Evolutionary conservation across 1,140 invertebrate species (phyloP), one percentile per base, ranked within the genome.

Genomic region (Oedothorax gibbosus): DNA sequence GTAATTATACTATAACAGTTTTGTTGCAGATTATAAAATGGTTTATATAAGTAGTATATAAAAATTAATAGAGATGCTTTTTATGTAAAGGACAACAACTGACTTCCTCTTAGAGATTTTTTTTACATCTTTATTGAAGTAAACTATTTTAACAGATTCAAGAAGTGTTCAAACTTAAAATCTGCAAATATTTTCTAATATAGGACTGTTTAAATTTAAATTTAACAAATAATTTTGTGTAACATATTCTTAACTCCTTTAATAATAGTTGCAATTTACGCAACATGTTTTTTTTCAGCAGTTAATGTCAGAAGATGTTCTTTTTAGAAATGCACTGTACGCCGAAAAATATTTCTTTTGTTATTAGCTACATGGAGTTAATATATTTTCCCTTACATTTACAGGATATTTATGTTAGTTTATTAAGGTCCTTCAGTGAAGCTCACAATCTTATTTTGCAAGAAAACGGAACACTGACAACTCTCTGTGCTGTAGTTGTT

Each of bases 371-470:
- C 57, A 3, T 60, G 7, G 12, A 12, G n/a, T 60, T 60, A 60
- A 14, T 60, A 60, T 4, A 60, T 60, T 60, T 60, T 60, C 57
- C n/a, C 12, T 60, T 14, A 12, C 4, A 50, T 53, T 71, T 68
- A 35, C n/a, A 94, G 93, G 95, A 96, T 87, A 93, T 97, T 7
- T 96, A 97, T 89, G 91, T 95, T 9, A 93, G 93, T 86, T 89
- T 98, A 20, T 90, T 97, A 65, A 92, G 94, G 65, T 95, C 96
- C 66, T 95, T 98, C 88, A 95, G 96, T 90, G 94, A 94, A 69
- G 96, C 96, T 50, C 96, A 98, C 90, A 93, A 94, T 86, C 92
- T 96, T 68, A 98, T 98, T 87, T 90, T 98, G 49, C 94, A 96
- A 89, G 94, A 96, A 88, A 93, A 96, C 86, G 96, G 96, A 50